Evolutionary conservation across 2,888 invertebrate genomes (phyloP), one percentile per base, ranked within the genome.

Genomic region (Argyra leucocephala): DNA sequence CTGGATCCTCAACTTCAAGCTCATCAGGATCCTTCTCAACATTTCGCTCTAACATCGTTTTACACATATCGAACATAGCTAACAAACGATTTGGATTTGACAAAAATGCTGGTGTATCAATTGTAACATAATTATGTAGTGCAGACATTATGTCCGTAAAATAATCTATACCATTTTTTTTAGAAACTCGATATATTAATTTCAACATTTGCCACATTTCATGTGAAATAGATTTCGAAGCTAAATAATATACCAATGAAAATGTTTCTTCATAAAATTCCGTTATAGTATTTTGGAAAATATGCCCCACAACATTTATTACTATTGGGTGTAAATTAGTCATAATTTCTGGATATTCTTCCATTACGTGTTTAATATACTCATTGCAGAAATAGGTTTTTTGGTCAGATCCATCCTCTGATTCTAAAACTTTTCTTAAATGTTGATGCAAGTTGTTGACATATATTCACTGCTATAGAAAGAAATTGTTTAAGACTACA

Each of bases 71-170:
- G 77, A 91, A 94, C 80, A 97, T 89, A 62, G 93, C 93, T 70
- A 94, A 80, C 67, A 98, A 84, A 70, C 94, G 87, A 76, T 93
- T 89, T 73, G 93, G 91, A 75, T 95, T 90, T 1, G 93, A 89
- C 48, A 98, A 82, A 80, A 99, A 98, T 18, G 93, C 92, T 66
- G 89, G 87, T 0, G 96, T 95, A 77, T 98, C 98, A 3, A 97
- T 91, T 0, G 95, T 96, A 64, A 99, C 88, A 79, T 96, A 99
- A 81, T 98, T 97, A 80, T 99, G 96, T 36, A 99, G 83, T 7
- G 95, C 91, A 1, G 98, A 96, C 96, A 98, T 97, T 90, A 99
- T 95, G 74, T 99, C 99, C 67, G 89, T 88, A 79, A 98, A 99
- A 82, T 95, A 97, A 76, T 97, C 97, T 65, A 90, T 87, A 59